These are phyloP conservation scores for Sciurus carolinensis DNA, from an alignment of 2,797 vertebrate species.

Conservation along the genomic window DNA sequence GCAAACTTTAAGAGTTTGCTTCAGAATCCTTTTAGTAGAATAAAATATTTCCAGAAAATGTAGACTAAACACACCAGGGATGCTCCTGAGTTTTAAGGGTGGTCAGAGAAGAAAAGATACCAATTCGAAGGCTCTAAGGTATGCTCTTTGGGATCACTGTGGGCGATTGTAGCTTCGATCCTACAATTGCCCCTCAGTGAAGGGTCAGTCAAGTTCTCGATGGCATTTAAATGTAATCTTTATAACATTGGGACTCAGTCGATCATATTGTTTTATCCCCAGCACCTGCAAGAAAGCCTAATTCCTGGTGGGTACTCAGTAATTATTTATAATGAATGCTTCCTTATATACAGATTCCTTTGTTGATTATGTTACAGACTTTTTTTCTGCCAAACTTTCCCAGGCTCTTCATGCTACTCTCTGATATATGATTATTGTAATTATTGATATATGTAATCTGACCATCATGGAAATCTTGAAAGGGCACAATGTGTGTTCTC, in stretches of 20 bases:
- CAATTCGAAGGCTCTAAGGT: background rate
- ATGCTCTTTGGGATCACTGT: background rate
- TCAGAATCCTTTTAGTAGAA: background rate
- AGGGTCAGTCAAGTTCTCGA: background rate
- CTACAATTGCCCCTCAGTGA: background rate
- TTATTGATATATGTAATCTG: background rate
- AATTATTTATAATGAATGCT: background rate
- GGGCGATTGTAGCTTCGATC: background rate
- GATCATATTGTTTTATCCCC: background rate
- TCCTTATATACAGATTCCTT: background rate
- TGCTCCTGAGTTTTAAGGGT: background rate
- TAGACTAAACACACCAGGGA: slow-evolving; percentile 11
- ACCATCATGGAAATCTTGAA: background rate
- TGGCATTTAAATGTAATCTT: background rate
- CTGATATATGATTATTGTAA: background rate
- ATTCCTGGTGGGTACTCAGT: background rate
- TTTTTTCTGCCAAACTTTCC: background rate
- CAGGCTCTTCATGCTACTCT: background rate
- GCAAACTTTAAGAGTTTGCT: slow-evolving; percentile 67
- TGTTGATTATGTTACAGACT: background rate
- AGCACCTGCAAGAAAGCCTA: background rate
- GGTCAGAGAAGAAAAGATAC: background rate
- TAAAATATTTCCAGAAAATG: slow-evolving; percentile 31
- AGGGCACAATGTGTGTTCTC: background rate
- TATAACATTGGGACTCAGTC: background rate